Percentiles rank a stretch among this genome's conserved stretches.
phyloP scores from a whole-genome alignment of 2,113 vertebrate genomes.

The Emydura subglobosa region DNA sequence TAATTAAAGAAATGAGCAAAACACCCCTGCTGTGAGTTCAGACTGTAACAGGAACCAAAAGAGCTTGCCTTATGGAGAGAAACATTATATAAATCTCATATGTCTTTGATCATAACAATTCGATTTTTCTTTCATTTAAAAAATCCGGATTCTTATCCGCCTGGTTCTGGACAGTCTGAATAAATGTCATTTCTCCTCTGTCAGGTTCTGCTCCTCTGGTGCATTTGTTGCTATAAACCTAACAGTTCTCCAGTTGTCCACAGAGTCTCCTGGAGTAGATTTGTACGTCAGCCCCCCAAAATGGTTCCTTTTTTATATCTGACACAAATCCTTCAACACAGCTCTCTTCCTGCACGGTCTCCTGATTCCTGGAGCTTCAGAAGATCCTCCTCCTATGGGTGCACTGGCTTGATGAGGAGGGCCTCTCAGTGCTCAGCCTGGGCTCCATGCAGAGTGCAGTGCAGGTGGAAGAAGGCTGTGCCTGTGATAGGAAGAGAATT shows the following conservation, averaged over 20 bases:
- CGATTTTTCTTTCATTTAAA: constrained; percentile 40
- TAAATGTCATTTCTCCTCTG: neutral
- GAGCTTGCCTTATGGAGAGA: neutral
- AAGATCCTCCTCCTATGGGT: too few species aligned
- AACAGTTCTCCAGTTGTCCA: accelerated
- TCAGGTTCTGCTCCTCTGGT: neutral
- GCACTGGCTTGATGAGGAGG: neutral
- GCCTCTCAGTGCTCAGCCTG: neutral
- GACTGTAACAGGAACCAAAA: neutral
- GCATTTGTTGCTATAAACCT: too few species aligned
- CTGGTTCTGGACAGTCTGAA: neutral
- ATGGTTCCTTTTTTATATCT: neutral
- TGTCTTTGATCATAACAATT: neutral
- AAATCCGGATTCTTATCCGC: neutral
- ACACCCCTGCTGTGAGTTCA: neutral
- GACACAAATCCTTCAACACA: neutral
- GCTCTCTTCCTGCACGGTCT: neutral
- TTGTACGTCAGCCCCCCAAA: neutral
- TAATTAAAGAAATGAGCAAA: neutral
- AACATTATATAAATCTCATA: constrained; percentile 1
- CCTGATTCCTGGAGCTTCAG: neutral
- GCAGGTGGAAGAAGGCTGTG: neutral
- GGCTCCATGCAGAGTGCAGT: neutral
- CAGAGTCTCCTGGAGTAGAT: neutral
- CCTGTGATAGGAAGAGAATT: neutral